phyloP scores from a whole-genome alignment of 2,888 invertebrate genomes.

The Seira musarum region DNA sequence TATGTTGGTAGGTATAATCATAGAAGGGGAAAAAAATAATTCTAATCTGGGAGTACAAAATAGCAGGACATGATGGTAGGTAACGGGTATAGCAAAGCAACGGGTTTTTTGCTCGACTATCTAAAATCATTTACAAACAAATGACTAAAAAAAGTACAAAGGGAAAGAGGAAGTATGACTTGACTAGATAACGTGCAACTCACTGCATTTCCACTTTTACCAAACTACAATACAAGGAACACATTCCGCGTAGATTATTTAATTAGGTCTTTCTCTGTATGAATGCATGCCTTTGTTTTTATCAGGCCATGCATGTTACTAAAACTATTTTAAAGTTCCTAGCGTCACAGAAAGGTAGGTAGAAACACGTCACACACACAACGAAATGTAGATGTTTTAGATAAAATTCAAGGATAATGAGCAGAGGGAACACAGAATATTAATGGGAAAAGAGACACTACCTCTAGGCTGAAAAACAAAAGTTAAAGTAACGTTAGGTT shows the following conservation, averaged over 20 bases:
- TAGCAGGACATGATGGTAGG: not conserved
- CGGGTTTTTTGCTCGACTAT: too few relatives aligned
- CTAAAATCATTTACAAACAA: conserved; percentile 40
- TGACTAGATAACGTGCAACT: not conserved
- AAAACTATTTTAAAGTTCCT: too few relatives aligned
- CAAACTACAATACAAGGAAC: not conserved
- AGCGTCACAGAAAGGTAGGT: too few relatives aligned
- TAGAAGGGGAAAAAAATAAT: not conserved
- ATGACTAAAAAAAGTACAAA: not conserved
- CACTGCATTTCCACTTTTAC: not conserved
- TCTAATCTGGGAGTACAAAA: too few relatives aligned
- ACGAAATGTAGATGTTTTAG: not conserved
- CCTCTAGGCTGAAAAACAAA: too few relatives aligned
- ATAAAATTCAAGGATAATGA: not conserved
- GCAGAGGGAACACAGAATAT: not conserved
- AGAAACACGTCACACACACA: too few relatives aligned
- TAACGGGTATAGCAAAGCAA: not conserved
- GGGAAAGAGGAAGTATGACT: not conserved
- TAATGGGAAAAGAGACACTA: not conserved
- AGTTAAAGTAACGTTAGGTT: too few relatives aligned
- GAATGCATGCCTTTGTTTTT: not conserved
- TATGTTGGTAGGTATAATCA: not conserved
- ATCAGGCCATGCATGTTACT: not conserved
- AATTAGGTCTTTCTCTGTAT: not conserved
- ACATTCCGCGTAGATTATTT: not conserved